These are phyloP conservation scores for Uropsilus gracilis DNA, from an alignment of 2,113 vertebrate species.

Conservation along the genomic window DNA sequence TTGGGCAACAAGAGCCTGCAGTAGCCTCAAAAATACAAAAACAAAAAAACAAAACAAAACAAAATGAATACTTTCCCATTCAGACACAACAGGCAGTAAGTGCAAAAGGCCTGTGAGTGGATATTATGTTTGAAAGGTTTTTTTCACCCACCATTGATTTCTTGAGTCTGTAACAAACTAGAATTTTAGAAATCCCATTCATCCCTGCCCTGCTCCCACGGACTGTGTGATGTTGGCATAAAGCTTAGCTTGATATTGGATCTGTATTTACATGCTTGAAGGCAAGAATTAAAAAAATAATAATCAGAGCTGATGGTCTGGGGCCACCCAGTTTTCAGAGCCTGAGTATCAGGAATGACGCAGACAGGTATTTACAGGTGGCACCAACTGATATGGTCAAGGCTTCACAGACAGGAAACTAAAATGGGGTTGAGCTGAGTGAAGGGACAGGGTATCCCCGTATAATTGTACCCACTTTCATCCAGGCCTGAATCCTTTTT, in stretches of 20 bases:
- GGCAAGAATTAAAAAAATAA: background rate
- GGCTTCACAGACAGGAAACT: background rate
- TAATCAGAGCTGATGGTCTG: background rate
- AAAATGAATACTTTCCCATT: too few species aligned
- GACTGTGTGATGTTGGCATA: background rate
- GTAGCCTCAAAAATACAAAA: too few species aligned
- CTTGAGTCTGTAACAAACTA: background rate
- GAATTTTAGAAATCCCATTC: background rate
- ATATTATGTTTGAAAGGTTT: background rate
- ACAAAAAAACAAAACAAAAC: too few species aligned
- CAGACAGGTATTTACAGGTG: background rate
- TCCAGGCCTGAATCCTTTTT: rapidly evolving
- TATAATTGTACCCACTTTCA: background rate
- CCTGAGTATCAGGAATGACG: background rate
- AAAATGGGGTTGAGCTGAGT: background rate
- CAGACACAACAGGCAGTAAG: background rate
- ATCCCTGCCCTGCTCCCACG: background rate
- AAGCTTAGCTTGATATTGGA: background rate
- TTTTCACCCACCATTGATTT: background rate
- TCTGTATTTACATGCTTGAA: background rate
- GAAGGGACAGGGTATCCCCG: background rate
- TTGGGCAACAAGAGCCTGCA: too few species aligned
- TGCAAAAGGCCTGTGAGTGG: background rate
- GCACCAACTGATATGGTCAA: background rate
- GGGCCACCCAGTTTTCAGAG: background rate